Conservation (phyloP, 2,888 invertebrate genomes). For the Noctua pronuba region DNA sequence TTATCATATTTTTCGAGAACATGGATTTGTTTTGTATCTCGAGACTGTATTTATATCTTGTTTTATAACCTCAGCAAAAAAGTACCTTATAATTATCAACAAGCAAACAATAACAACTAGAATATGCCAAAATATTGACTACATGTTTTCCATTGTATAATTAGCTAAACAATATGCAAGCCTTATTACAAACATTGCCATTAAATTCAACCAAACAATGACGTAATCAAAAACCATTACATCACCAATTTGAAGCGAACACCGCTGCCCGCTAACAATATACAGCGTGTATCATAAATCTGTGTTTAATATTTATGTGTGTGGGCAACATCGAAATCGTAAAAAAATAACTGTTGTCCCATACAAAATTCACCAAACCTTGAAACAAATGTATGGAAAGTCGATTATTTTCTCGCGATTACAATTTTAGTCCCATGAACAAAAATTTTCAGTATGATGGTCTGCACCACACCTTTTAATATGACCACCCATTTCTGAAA, state of each 20-base stretch:
- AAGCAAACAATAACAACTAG: neutral
- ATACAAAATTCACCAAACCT: neutral
- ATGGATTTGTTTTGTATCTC: neutral
- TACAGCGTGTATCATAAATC: neutral
- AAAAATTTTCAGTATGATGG: neutral
- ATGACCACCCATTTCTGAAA: neutral
- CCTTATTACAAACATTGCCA: neutral
- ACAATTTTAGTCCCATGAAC: neutral
- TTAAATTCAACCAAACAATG: slow-evolving; percentile 14
- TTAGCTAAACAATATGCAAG: slow-evolving; percentile 9
- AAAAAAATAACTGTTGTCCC: neutral
- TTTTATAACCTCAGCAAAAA: neutral
- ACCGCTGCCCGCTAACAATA: slow-evolving; percentile 16
- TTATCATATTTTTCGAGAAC: neutral
- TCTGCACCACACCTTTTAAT: neutral
- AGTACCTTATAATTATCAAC: neutral
- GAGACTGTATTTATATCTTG: neutral
- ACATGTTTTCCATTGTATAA: neutral
- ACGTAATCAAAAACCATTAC: slow-evolving; percentile 41
- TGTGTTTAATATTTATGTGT: neutral
- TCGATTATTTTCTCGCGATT: neutral
- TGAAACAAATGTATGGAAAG: neutral
- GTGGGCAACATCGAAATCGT: neutral
- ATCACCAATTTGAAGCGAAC: slow-evolving; percentile 18
- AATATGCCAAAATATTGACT: neutral